Base-by-base conservation (phyloP, 1,140 invertebrate genomes). In the Uloborus diversus region DNA sequence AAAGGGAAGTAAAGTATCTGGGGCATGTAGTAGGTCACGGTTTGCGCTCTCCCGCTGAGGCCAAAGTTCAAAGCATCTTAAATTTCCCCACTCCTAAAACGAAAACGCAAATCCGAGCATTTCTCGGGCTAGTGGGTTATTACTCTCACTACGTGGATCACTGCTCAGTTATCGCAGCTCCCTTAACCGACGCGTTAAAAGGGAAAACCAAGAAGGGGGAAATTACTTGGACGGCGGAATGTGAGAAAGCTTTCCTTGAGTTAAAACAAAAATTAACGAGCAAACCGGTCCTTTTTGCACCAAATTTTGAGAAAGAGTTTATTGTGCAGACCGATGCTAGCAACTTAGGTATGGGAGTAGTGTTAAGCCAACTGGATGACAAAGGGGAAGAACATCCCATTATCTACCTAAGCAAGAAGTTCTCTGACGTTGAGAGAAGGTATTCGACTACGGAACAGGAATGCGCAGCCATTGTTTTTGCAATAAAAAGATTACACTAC, bases 1-100 rank as follows among this genome's bases (percentile, higher is more conserved):
- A 64, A 42, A 47, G 20, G 0, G 3, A 33, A 2, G 57, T 76
- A 1, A 64, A 65, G 13, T 81, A 75, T 59, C n/a, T 81, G 9
- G 79, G 69, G 13, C 69, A 81, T 47, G 20, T 65, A 23, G 42
- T 81, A 9, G 32, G 42, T 23, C 20, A 35, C 14, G 79, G 53
- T 13, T n/a, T 7, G 4, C 23, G 49, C 0, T 25, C 32, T 1
- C 79, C 79, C 1, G 35, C 14, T 1, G 27, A 57, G 3, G 20
- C 27, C 2, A 83, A 79, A 73, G n/a, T n/a, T 4, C 7, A 51
- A n/a, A n/a, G 7, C 4, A 51, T 51, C 20, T 20, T 5, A 7
- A 20, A 51, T 4, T 51, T 51, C n/a, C 49, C 49, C 7, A 5
- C 5, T 4, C 49, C 49, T 4, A 7, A 5, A 4, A 51, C 49